Evolutionary conservation across 2,888 invertebrate species (phyloP).

Genomic region (Nemotelus nigrinus): DNA sequence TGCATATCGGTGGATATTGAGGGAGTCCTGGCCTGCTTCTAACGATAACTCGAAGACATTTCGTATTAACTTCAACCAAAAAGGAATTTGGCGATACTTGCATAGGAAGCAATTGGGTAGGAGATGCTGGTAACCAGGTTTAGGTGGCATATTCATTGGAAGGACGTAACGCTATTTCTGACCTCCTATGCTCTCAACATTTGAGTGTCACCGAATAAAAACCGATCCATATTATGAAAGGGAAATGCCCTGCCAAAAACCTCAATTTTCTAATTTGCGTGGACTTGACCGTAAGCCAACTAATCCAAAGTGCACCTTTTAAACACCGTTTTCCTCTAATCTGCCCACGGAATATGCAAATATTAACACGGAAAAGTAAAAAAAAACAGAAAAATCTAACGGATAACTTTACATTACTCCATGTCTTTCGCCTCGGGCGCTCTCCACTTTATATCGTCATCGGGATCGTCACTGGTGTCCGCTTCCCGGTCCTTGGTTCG

Average conservation of each 20-base stretch:
- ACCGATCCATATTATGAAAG: no score
- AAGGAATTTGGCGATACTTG: constrained; percentile 3
- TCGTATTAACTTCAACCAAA: background rate
- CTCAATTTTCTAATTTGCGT: no score
- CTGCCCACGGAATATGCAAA: constrained; percentile 28
- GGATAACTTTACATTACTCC: constrained; percentile 41
- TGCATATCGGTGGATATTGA: constrained; percentile 47
- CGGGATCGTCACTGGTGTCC: background rate
- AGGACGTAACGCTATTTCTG: no score
- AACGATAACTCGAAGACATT: constrained; percentile 24
- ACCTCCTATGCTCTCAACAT: no score
- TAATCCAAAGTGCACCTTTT: background rate
- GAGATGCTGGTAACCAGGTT: background rate
- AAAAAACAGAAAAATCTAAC: constrained; percentile 33
- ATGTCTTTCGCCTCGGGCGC: constrained; percentile 40
- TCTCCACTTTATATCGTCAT: constrained; percentile 24
- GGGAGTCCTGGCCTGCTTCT: constrained; percentile 19
- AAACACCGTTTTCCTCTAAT: constrained; percentile 4
- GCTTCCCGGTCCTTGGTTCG: background rate
- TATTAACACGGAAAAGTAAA: constrained; percentile 40
- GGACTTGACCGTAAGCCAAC: no score
- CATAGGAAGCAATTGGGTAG: background rate
- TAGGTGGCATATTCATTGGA: no score
- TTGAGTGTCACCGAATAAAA: no score
- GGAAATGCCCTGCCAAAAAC: no score